Percentiles rank a stretch among this genome's conserved stretches.
These are phyloP conservation scores for Melolontha melolontha DNA, from an alignment of 2,888 invertebrate species.

Conservation along the genomic window DNA sequence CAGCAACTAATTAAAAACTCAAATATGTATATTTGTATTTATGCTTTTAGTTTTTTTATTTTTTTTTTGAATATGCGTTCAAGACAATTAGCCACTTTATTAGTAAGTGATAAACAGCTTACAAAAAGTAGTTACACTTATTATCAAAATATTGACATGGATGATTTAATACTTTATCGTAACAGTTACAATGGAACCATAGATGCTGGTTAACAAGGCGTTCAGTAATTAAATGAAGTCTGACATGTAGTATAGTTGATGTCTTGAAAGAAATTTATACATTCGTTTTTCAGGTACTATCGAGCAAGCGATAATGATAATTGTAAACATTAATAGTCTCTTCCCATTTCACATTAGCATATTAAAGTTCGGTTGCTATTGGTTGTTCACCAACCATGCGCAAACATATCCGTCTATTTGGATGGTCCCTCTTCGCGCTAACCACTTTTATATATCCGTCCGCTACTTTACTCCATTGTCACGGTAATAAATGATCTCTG, in stretches of 20 bases:
- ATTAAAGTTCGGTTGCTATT: conserved; percentile 46
- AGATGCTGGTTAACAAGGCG: conserved; percentile 25
- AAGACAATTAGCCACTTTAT: background rate
- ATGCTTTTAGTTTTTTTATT: too few relatives aligned
- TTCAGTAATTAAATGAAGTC: conserved; percentile 35
- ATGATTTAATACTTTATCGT: conserved; percentile 22
- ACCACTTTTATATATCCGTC: conserved; percentile 57
- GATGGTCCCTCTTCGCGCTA: conserved; percentile 50
- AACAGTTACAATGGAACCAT: conserved; percentile 18
- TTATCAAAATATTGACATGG: conserved; percentile 31
- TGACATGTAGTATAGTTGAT: conserved; percentile 25
- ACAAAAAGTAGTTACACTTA: conserved; percentile 26
- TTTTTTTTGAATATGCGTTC: too few relatives aligned
- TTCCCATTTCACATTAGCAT: conserved; percentile 47
- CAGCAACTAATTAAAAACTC: too few relatives aligned
- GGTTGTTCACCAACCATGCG: conserved; percentile 50
- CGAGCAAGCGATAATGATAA: conserved; percentile 44
- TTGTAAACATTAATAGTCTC: conserved; percentile 49
- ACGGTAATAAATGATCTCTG: conserved; percentile 60
- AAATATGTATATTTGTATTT: too few relatives aligned
- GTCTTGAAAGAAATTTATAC: conserved; percentile 34
- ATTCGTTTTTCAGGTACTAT: conserved; percentile 34
- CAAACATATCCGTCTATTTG: conserved; percentile 48
- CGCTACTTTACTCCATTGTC: conserved; percentile 59
- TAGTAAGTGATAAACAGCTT: conserved; percentile 19